Evolutionary conservation across 2,797 vertebrate species (phyloP).

Genomic region (Atherinosoma microstoma): DNA sequence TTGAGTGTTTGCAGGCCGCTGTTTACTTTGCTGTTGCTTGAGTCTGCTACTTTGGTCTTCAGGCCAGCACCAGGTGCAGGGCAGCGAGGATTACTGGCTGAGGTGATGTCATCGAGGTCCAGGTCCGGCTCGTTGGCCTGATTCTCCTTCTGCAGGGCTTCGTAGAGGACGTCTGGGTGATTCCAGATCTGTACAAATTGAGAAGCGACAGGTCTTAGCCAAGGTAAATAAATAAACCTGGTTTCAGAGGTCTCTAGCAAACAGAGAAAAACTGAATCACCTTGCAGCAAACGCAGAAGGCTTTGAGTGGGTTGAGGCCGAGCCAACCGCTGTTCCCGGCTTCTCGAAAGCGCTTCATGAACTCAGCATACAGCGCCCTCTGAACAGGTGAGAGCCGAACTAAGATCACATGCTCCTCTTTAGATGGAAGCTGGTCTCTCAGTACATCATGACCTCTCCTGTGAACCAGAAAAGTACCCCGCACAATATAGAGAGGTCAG

Average conservation of each 20-base stretch:
- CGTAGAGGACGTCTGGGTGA: conserved; percentile 96
- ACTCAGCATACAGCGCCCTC: conserved; percentile 94
- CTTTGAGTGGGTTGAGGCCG: conserved; percentile 96
- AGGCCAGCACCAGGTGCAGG: conserved; percentile 69
- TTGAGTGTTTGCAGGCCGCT: conserved; percentile 86
- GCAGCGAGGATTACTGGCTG: conserved; percentile 87
- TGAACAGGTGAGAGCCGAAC: conserved; percentile 95
- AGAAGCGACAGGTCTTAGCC: not conserved
- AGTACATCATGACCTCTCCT: conserved; percentile 97
- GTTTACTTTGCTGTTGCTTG: conserved; percentile 90
- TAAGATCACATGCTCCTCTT: conserved; percentile 96
- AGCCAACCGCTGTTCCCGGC: conserved; percentile 98
- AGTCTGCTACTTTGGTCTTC: conserved; percentile 89
- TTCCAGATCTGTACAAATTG: conserved; percentile 92
- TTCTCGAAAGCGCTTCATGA: conserved; percentile 97
- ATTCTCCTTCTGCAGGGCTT: conserved; percentile 96
- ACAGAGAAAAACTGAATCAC: conserved; percentile 71
- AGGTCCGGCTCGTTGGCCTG: conserved; percentile 95
- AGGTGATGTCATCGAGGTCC: conserved; percentile 94
- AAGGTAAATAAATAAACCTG: not conserved
- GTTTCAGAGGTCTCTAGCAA: not conserved
- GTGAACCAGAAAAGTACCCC: conserved; percentile 27
- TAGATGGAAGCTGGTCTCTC: conserved; percentile 91
- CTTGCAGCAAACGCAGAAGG: conserved; percentile 99
- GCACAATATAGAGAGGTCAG: not conserved